A percentile compares a stretch with the other conserved stretches of the same genome.
Evolutionary conservation across 2,888 invertebrate species (phyloP).

Genomic region (Amphipoea lucens): DNA sequence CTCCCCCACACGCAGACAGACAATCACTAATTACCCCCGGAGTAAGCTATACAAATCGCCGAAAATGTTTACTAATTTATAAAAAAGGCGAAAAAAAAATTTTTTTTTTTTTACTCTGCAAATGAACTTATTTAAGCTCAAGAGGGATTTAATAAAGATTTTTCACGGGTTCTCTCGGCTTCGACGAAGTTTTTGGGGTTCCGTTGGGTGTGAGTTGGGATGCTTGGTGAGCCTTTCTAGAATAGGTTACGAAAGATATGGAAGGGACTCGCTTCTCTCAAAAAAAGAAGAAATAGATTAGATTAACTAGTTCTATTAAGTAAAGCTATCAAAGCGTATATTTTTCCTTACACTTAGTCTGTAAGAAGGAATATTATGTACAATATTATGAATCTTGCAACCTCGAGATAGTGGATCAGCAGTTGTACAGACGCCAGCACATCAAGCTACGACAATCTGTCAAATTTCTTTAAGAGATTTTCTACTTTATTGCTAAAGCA

Average conservation of each 20-base stretch:
- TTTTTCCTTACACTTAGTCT: too few species aligned
- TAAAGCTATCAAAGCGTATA: too few species aligned
- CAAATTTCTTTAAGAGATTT: too few species aligned
- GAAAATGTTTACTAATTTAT: conserved; percentile 89
- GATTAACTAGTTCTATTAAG: too few species aligned
- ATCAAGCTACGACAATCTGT: too few species aligned
- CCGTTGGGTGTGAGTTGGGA: conserved; percentile 14
- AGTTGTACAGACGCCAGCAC: too few species aligned
- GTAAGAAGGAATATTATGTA: too few species aligned
- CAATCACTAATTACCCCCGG: conserved; percentile 86
- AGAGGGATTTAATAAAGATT: conserved; percentile 90
- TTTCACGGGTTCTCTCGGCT: conserved; percentile 85
- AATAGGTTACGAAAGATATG: background rate
- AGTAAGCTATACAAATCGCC: conserved; percentile 89
- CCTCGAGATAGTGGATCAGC: too few species aligned
- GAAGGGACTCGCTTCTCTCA: background rate
- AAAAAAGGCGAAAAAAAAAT: conserved; percentile 79
- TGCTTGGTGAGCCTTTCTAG: background rate
- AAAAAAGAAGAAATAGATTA: too few species aligned
- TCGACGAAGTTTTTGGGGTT: conserved; percentile 83
- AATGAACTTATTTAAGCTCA: conserved; percentile 89
- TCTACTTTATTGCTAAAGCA: too few species aligned
- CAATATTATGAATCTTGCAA: too few species aligned
- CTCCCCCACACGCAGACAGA: conserved; percentile 75
- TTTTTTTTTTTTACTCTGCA: conserved; percentile 78